phyloP scores from a whole-genome alignment of 2,888 invertebrate genomes.

The Octonoba sinensis region DNA sequence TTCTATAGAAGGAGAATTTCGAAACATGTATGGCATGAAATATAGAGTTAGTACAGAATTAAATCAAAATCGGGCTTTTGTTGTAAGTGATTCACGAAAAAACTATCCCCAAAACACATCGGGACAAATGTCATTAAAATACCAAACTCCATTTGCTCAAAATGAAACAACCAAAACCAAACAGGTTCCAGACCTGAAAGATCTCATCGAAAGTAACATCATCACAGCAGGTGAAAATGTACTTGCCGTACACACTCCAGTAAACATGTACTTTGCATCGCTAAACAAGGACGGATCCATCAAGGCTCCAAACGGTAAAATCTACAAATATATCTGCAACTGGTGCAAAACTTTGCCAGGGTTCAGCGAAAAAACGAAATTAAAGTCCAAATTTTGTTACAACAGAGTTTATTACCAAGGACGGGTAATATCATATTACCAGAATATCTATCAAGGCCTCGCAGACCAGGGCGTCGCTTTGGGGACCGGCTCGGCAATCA shows the following conservation, averaged over 20 bases:
- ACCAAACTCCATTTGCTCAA: too few relatives aligned
- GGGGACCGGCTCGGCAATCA: conserved; percentile 17
- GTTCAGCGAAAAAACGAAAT: conserved; percentile 8
- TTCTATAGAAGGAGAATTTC: too few relatives aligned
- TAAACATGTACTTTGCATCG: conserved; percentile 34
- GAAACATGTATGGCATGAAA: too few relatives aligned
- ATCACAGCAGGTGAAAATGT: conserved; percentile 21
- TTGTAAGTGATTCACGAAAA: too few relatives aligned
- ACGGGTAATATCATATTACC: conserved; percentile 22
- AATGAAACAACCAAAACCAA: too few relatives aligned
- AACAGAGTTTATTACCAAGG: conserved; percentile 51
- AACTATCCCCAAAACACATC: too few relatives aligned
- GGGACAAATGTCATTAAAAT: too few relatives aligned
- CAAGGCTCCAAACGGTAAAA: conserved; percentile 12
- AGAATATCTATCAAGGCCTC: conserved; percentile 24
- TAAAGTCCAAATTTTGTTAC: conserved; percentile 21
- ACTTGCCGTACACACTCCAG: conserved; percentile 32
- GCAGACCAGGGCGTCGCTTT: conserved; percentile 5
- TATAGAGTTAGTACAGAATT: too few relatives aligned
- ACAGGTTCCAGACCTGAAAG: neutral
- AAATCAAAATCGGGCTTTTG: too few relatives aligned
- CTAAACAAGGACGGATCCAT: conserved; percentile 26
- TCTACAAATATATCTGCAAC: conserved; percentile 3
- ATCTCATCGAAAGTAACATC: neutral
- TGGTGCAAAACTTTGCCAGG: conserved; percentile 30